phyloP scores from a whole-genome alignment of 2,888 invertebrate genomes.

The Paralinhomoeus sp. region DNA sequence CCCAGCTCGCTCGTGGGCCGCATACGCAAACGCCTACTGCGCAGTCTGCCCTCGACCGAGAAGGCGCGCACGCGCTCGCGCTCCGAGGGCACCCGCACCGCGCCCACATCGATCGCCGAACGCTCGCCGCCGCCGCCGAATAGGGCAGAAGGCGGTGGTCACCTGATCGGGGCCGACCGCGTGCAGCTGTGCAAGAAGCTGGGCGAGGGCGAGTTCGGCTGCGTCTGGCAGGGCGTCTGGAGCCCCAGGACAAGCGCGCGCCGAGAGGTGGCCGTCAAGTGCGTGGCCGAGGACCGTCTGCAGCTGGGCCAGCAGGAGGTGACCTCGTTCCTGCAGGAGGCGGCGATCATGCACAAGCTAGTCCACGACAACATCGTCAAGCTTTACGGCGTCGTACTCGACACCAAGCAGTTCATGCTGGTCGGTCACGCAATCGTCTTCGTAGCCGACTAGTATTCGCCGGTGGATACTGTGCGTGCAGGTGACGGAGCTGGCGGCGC shows the following conservation, averaged over 20 bases:
- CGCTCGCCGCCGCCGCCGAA: background rate
- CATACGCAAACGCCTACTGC: background rate
- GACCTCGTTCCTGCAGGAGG: constrained; percentile 90
- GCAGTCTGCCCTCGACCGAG: background rate
- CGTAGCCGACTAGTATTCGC: background rate
- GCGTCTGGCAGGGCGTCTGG: constrained; percentile 93
- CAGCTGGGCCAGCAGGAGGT: constrained; percentile 85
- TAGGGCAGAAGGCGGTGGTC: constrained; percentile 31
- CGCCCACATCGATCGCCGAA: background rate
- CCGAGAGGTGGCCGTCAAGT: constrained; percentile 94
- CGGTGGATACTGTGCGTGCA: constrained; percentile 24
- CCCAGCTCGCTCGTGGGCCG: background rate
- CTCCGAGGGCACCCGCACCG: background rate
- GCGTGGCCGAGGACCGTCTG: constrained; percentile 75
- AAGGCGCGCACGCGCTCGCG: background rate
- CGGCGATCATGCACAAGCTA: constrained; percentile 90
- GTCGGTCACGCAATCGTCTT: constrained; percentile 21
- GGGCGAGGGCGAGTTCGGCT: constrained; percentile 89
- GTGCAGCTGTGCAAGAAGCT: constrained; percentile 79
- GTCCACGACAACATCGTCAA: constrained; percentile 88
- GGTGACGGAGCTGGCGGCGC: constrained; percentile 82
- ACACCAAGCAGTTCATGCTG: constrained; percentile 56
- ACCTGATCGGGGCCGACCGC: constrained; percentile 66
- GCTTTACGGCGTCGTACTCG: constrained; percentile 86
- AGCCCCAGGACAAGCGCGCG: constrained; percentile 32